A percentile compares a stretch with the other conserved stretches of the same genome.
Evolutionary conservation across 2,797 vertebrate species (phyloP).

Genomic region (Acanthurus lineatus): DNA sequence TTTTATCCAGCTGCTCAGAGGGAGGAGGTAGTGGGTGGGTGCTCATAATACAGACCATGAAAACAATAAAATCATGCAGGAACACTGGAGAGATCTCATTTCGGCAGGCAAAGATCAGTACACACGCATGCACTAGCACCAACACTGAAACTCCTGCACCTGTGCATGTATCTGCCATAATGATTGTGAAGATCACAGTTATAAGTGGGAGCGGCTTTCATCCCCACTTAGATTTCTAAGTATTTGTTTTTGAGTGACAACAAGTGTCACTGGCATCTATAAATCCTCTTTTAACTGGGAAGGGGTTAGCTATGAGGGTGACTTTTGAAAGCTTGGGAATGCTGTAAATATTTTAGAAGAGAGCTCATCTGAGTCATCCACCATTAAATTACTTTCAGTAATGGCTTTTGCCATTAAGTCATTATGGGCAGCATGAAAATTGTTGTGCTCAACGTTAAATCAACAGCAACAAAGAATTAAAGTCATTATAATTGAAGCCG

Average conservation of each 20-base stretch:
- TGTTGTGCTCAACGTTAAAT: constrained; percentile 75
- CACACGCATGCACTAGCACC: constrained; percentile 20
- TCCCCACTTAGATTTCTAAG: constrained; percentile 40
- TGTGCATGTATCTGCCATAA: constrained; percentile 31
- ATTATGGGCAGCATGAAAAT: constrained; percentile 80
- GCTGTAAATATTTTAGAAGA: constrained; percentile 77
- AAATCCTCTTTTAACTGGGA: constrained; percentile 56
- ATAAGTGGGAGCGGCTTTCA: constrained; percentile 24
- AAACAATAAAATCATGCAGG: constrained; percentile 72
- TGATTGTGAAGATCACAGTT: constrained; percentile 19
- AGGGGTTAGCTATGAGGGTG: constrained; percentile 50
- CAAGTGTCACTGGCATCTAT: constrained; percentile 47
- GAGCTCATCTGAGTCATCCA: constrained; percentile 77
- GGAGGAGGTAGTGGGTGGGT: constrained; percentile 65
- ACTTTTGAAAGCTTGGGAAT: constrained; percentile 67
- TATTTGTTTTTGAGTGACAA: constrained; percentile 57
- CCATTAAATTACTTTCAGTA: constrained; percentile 78
- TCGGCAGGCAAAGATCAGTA: constrained; percentile 39
- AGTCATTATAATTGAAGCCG: constrained; percentile 71
- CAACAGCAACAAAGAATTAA: constrained; percentile 78
- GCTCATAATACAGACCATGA: constrained; percentile 64
- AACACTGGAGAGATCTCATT: constrained; percentile 66
- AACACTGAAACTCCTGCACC: constrained; percentile 51
- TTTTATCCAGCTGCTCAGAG: constrained; percentile 75
- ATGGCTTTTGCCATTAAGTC: constrained; percentile 79